These are phyloP conservation scores for Parelbella ahira DNA, from an alignment of 2,888 invertebrate species.

Conservation along the genomic window DNA sequence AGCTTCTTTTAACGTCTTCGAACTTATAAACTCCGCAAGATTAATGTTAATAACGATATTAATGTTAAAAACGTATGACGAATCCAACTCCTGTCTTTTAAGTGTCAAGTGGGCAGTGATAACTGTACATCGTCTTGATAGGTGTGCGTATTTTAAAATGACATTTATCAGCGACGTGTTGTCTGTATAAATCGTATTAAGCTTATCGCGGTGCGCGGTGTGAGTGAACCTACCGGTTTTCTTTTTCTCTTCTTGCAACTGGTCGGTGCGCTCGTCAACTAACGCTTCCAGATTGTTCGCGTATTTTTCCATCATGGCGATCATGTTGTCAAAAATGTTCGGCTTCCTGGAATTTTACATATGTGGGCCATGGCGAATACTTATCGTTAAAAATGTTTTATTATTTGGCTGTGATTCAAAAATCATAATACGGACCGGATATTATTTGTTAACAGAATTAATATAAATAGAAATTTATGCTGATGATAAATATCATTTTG, in stretches of 20 bases:
- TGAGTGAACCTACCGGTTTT: slow-evolving; percentile 86
- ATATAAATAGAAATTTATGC: slow-evolving; percentile 3
- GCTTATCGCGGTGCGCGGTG: not conserved
- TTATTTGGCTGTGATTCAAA: slow-evolving; percentile 18
- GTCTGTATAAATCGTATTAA: slow-evolving; percentile 13
- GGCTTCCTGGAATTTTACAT: slow-evolving; percentile 84
- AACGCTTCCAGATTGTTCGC: slow-evolving; percentile 96
- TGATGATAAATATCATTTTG: no score
- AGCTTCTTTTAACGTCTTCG: no score
- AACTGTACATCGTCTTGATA: not conserved
- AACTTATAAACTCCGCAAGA: no score
- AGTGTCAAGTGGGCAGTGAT: not conserved
- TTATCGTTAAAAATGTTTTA: slow-evolving; percentile 18
- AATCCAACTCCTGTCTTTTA: no score
- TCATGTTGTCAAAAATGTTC: slow-evolving; percentile 98
- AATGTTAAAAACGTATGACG: no score
- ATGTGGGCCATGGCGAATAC: slow-evolving; percentile 7
- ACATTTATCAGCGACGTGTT: slow-evolving; percentile 1
- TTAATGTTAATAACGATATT: no score
- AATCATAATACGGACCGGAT: slow-evolving; percentile 6
- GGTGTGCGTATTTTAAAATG: slow-evolving; percentile 9
- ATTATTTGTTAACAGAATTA: slow-evolving; percentile 18
- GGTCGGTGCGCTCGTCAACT: slow-evolving; percentile 96
- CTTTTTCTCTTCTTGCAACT: slow-evolving; percentile 96
- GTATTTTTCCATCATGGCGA: slow-evolving; percentile 98